These are phyloP conservation scores for Alcedo atthis DNA, from an alignment of 2,797 vertebrate genomes.

Conservation along the genomic window DNA sequence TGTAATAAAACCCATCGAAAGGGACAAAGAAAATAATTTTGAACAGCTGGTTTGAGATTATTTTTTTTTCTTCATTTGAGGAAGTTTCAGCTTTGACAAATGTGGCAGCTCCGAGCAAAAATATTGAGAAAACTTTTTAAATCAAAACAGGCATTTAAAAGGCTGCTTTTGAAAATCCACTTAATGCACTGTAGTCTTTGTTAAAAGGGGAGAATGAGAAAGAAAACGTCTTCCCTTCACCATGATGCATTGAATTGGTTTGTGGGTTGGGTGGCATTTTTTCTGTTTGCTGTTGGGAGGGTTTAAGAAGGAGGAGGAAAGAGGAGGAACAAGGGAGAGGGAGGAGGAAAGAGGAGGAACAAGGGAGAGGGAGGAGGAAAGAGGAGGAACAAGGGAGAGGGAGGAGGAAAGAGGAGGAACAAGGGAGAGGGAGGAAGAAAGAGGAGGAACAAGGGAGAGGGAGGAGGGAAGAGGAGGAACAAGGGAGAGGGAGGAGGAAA, in stretches of 20 bases:
- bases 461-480: too few relatives aligned
- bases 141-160: background rate
- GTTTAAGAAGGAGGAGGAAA: background rate
- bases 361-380: too few relatives aligned
- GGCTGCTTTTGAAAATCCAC: background rate
- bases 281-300: background rate
- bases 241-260: background rate
- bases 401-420: too few relatives aligned
- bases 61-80: slow-evolving; percentile 14
- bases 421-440: too few relatives aligned
- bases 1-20: background rate
- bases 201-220: background rate
- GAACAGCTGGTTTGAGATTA: background rate
- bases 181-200: background rate
- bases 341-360: too few relatives aligned
- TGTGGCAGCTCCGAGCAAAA: background rate
- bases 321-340: too few relatives aligned
- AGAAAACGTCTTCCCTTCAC: background rate
- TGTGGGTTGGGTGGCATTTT: background rate
- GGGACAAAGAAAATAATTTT: background rate
- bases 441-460: too few relatives aligned
- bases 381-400: too few relatives aligned
- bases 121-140: background rate
- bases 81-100: slow-evolving; percentile 24
- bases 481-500: background rate